Conservation (phyloP, 2,797 vertebrate species). For the Leuciscus waleckii region DNA sequence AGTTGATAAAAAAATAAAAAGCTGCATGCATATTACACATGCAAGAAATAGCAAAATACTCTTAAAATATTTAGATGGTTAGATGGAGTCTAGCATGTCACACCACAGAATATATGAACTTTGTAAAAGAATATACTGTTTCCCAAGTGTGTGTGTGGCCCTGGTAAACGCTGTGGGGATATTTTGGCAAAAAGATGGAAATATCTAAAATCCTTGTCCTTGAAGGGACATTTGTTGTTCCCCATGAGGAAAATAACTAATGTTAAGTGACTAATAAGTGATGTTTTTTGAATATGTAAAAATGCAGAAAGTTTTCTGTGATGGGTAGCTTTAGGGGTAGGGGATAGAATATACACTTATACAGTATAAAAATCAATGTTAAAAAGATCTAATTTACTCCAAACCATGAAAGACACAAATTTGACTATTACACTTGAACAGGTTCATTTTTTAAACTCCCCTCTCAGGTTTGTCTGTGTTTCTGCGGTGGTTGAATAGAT, state of each 20-base stretch:
- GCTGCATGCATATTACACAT: too few species aligned
- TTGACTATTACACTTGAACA: neutral
- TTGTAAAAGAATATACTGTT: neutral
- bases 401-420: neutral
- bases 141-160: neutral
- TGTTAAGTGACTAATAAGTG: too few species aligned
- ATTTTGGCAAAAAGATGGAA: neutral
- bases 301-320: neutral
- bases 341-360: neutral
- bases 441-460: neutral
- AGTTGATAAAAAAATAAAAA: neutral
- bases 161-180: neutral
- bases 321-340: neutral
- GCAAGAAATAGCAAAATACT: neutral
- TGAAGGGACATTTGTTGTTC: neutral
- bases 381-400: too few species aligned
- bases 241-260: neutral
- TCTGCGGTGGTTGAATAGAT: slow-evolving; percentile 11
- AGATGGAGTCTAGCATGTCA: neutral
- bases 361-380: neutral
- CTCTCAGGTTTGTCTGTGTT: slow-evolving; percentile 11
- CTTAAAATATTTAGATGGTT: neutral
- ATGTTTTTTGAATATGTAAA: neutral
- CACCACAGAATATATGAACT: neutral
- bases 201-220: neutral